phyloP scores from a whole-genome alignment of 2,888 invertebrate genomes.

The Cheilosia vulpina region DNA sequence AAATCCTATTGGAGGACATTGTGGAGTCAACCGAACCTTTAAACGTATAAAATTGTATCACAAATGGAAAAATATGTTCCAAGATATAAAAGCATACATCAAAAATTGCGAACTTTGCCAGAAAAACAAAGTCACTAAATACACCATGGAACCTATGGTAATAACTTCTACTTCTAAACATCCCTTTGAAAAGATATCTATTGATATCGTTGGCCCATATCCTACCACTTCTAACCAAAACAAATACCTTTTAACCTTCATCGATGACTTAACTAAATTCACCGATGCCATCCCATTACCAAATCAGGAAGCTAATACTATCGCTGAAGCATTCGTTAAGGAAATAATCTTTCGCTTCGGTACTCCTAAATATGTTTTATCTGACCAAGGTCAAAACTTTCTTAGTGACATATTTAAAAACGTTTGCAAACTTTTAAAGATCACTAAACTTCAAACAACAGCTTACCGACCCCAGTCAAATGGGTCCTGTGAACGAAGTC shows the following conservation, averaged over 20 bases:
- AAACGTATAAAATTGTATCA: not conserved
- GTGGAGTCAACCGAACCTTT: not conserved
- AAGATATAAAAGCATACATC: not conserved
- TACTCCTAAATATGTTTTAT: not conserved
- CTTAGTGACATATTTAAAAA: not conserved
- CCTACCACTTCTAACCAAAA: not conserved
- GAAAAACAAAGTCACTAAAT: not conserved
- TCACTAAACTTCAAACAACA: not conserved
- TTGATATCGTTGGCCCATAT: not conserved
- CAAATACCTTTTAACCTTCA: not conserved
- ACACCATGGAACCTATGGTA: not conserved
- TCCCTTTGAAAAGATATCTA: not conserved
- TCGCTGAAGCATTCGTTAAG: not conserved
- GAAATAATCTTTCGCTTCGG: not conserved
- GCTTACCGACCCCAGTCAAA: not conserved
- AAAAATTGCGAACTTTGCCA: not conserved
- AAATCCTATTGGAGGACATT: not conserved
- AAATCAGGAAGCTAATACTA: no score
- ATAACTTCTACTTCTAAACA: not conserved
- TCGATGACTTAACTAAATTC: no score
- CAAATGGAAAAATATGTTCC: not conserved
- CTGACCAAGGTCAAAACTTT: not conserved
- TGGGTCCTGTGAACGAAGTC: no score
- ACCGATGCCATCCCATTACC: not conserved
- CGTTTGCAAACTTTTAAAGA: not conserved